phyloP scores from a whole-genome alignment of 2,888 invertebrate genomes.

The Torymus texanus region DNA sequence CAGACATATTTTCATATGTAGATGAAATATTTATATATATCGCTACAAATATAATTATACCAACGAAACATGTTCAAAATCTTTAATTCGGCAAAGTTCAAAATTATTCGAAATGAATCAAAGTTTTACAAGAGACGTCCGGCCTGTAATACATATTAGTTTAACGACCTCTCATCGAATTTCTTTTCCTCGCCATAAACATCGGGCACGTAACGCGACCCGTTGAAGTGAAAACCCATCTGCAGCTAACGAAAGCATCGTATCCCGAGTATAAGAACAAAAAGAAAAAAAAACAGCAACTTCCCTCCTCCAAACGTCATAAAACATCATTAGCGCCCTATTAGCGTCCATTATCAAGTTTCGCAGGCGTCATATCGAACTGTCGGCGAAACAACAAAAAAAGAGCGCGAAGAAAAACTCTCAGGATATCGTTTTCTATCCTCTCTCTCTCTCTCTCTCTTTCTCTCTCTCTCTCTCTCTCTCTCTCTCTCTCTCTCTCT shows the following conservation, averaged over 20 bases:
- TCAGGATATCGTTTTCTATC: neutral
- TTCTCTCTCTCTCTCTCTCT: constrained; percentile 11
- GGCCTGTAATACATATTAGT: too few species aligned
- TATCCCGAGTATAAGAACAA: neutral
- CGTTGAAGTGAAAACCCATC: too few species aligned
- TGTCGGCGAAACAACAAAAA: constrained; percentile 2
- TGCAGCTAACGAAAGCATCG: too few species aligned
- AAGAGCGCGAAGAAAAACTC: constrained; percentile 24
- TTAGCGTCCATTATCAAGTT: constrained; percentile 30
- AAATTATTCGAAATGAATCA: too few species aligned
- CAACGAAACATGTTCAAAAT: too few species aligned
- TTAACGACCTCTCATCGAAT: too few species aligned
- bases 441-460: constrained; percentile 13
- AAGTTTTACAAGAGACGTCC: too few species aligned
- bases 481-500: constrained; percentile 11
- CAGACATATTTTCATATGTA: too few species aligned
- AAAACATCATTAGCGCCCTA: constrained; percentile 35
- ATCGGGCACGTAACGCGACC: too few species aligned
- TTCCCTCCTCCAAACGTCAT: neutral
- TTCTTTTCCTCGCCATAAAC: neutral
- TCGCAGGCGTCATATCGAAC: neutral
- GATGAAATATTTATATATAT: too few species aligned
- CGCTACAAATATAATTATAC: too few species aligned
- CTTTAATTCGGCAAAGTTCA: too few species aligned
- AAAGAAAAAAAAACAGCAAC: neutral